phyloP scores from a whole-genome alignment of 2,797 vertebrate genomes.

The Hydrophis major region DNA sequence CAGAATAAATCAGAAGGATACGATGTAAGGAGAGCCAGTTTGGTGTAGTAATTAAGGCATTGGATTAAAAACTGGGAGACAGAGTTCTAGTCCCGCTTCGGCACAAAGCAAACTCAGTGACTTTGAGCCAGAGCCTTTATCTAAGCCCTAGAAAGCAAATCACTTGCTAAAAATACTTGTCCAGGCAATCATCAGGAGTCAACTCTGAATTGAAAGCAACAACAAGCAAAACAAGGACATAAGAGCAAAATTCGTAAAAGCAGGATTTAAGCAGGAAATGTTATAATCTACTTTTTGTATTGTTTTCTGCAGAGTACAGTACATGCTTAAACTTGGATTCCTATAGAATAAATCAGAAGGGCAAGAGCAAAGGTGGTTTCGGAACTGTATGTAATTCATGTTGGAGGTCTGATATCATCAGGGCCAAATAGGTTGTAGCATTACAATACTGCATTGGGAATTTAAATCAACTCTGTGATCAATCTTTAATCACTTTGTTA shows the following conservation, averaged over 20 bases:
- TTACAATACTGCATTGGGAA: background rate
- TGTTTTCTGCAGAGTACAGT: background rate
- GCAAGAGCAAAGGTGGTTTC: background rate
- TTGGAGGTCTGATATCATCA: background rate
- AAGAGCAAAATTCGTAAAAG: background rate
- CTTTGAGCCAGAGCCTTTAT: background rate
- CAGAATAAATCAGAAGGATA: background rate
- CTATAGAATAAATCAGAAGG: background rate
- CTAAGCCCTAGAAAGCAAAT: background rate
- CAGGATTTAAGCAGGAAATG: background rate
- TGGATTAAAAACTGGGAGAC: background rate
- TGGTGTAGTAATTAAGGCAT: background rate
- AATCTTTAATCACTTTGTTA: background rate
- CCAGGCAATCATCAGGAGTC: background rate
- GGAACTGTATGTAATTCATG: background rate
- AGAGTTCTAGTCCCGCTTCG: background rate
- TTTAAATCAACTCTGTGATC: background rate
- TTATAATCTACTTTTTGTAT: background rate
- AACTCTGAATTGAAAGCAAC: background rate
- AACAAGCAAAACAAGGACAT: background rate
- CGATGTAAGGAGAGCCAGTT: background rate
- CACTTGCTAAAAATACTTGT: background rate
- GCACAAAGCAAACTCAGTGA: background rate
- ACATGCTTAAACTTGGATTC: background rate
- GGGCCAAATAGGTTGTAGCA: background rate